Evolutionary conservation across 2,888 invertebrate genomes (phyloP).

Genomic region (Thera obeliscata): DNA sequence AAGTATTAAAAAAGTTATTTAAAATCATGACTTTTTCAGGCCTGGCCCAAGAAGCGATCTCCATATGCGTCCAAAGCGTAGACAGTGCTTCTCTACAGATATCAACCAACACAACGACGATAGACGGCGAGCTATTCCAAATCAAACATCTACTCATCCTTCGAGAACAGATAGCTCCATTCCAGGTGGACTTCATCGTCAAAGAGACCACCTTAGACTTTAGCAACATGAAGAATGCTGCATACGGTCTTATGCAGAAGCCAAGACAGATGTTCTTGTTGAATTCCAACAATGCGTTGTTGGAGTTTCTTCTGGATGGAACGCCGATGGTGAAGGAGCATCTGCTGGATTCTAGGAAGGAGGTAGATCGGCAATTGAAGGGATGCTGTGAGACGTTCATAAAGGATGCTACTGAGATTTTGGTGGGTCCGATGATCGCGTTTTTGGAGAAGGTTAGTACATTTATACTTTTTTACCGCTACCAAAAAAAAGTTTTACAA

Average conservation of each 20-base stretch:
- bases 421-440: conserved; percentile 89
- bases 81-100: conserved; percentile 92
- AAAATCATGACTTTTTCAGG: conserved; percentile 10
- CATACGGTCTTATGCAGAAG: conserved; percentile 89
- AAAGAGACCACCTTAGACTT: conserved; percentile 92
- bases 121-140: conserved; percentile 98
- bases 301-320: conserved; percentile 96
- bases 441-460: conserved; percentile 89
- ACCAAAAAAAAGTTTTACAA: no score
- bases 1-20: no score
- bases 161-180: conserved; percentile 98
- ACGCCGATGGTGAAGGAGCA: conserved; percentile 97
- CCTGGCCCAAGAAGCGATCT: conserved; percentile 97
- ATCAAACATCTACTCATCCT: conserved; percentile 98
- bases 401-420: conserved; percentile 88
- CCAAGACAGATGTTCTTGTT: conserved; percentile 94
- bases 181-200: conserved; percentile 96
- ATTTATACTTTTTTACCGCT: not conserved
- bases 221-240: conserved; percentile 94
- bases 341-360: conserved; percentile 96
- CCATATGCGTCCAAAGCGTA: conserved; percentile 95
- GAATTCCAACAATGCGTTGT: conserved; percentile 94
- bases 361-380: conserved; percentile 97
- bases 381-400: conserved; percentile 95
- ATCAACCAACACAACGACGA: conserved; percentile 87